Evolutionary conservation across 2,888 invertebrate species (phyloP).

Genomic region (Oscheius sp.): DNA sequence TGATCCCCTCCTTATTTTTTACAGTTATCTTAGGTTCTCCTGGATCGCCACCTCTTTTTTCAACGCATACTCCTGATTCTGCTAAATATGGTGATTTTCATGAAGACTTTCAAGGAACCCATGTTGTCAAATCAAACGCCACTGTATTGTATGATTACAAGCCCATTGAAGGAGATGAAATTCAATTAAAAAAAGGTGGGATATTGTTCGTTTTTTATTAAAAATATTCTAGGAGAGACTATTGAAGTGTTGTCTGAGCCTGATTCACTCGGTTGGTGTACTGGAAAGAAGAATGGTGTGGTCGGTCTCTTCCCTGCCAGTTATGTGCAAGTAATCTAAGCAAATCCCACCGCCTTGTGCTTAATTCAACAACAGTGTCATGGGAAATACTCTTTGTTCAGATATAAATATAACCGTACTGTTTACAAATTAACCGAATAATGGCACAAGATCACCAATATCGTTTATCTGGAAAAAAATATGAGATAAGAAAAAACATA

Average conservation of each 20-base stretch:
- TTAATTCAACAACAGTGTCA: slow-evolving; percentile 17
- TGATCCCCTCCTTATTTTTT: neutral
- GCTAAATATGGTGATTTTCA: slow-evolving; percentile 57
- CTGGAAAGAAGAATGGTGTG: slow-evolving; percentile 48
- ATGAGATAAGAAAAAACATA: slow-evolving; percentile 20
- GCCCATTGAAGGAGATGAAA: slow-evolving; percentile 66
- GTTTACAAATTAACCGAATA: slow-evolving; percentile 11
- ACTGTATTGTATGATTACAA: slow-evolving; percentile 65
- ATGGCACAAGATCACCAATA: slow-evolving; percentile 11
- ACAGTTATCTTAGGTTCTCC: neutral
- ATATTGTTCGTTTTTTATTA: neutral
- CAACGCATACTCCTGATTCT: slow-evolving; percentile 54
- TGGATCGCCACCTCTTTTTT: slow-evolving; percentile 31
- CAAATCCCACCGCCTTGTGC: neutral
- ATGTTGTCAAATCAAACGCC: slow-evolving; percentile 45
- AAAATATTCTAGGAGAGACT: slow-evolving; percentile 48
- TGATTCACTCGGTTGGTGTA: slow-evolving; percentile 67
- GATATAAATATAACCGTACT: slow-evolving; percentile 13
- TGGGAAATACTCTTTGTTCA: slow-evolving; percentile 9
- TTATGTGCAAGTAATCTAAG: slow-evolving; percentile 54
- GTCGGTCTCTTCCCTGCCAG: slow-evolving; percentile 66
- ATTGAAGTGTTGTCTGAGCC: slow-evolving; percentile 66
- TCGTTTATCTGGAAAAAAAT: slow-evolving; percentile 15
- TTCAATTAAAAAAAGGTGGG: slow-evolving; percentile 59
- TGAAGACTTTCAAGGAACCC: slow-evolving; percentile 48